Percentiles rank a stretch among this genome's conserved stretches.
Evolutionary conservation across 2,797 vertebrate genomes (phyloP).

Genomic region (Champsocephalus esox): DNA sequence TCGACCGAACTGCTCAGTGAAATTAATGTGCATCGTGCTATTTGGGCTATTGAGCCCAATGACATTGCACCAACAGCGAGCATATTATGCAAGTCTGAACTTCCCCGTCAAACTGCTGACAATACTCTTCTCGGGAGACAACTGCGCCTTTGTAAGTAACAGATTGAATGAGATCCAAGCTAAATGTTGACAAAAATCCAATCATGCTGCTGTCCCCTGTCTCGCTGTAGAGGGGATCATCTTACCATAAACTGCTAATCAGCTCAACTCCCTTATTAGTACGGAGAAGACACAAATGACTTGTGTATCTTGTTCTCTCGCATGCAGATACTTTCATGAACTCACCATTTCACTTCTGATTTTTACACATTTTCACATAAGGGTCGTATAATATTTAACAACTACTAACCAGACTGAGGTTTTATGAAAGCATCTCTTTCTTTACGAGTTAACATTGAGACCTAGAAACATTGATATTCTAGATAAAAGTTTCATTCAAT

Average conservation of each 20-base stretch:
- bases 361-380: neutral
- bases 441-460: neutral
- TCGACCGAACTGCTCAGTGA: slow-evolving; percentile 28
- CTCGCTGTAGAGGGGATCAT: slow-evolving; percentile 37
- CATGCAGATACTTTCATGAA: slow-evolving; percentile 39
- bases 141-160: slow-evolving; percentile 27
- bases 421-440: fast-evolving
- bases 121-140: slow-evolving; percentile 35
- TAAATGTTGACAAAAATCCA: slow-evolving; percentile 62
- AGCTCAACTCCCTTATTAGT: slow-evolving; percentile 44
- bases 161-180: slow-evolving; percentile 41
- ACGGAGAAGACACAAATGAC: slow-evolving; percentile 52
- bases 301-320: slow-evolving; percentile 44
- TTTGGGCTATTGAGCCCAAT: slow-evolving; percentile 38
- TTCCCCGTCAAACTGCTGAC: slow-evolving; percentile 62
- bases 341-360: slow-evolving; percentile 9
- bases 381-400: neutral
- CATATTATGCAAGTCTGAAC: slow-evolving; percentile 45
- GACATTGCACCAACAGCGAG: slow-evolving; percentile 50
- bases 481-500: slow-evolving; percentile 20
- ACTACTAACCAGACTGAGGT: neutral
- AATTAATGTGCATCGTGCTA: slow-evolving; percentile 47
- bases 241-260: slow-evolving; percentile 67
- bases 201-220: slow-evolving; percentile 41
- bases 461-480: neutral